phyloP scores from a whole-genome alignment of 2,797 vertebrate genomes.

The Danio albolineatus region DNA sequence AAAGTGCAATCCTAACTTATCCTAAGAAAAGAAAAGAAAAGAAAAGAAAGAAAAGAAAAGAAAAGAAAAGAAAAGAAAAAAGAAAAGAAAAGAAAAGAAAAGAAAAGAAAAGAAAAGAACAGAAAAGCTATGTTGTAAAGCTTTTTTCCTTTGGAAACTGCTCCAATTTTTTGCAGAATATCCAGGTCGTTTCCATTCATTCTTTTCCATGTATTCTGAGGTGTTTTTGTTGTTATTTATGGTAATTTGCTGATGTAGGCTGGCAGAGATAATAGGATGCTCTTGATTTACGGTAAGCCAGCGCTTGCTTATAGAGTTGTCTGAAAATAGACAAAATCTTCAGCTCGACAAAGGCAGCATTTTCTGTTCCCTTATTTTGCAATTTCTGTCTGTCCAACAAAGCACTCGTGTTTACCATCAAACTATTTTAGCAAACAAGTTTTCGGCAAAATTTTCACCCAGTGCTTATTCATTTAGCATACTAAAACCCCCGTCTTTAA shows the following conservation, averaged over 20 bases:
- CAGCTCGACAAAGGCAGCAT: constrained; percentile 14
- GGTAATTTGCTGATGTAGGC: neutral
- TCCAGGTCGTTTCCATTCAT: too few species aligned
- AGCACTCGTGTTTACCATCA: constrained; percentile 5
- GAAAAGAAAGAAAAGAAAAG: too few species aligned
- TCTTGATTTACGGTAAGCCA: constrained; percentile 1
- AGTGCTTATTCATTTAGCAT: neutral
- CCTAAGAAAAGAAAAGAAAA: too few species aligned
- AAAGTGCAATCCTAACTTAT: neutral
- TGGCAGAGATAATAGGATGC: neutral
- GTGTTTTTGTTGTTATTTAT: neutral
- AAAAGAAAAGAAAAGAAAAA: too few species aligned
- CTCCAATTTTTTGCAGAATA: neutral
- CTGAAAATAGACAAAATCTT: constrained; percentile 28
- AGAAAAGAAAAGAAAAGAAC: too few species aligned
- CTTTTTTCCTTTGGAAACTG: neutral
- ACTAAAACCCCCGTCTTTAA: constrained; percentile 5
- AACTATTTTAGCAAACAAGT: constrained; percentile 30
- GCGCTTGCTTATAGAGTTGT: neutral
- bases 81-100: too few species aligned
- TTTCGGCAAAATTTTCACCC: neutral
- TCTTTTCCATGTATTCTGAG: neutral
- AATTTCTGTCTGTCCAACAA: neutral
- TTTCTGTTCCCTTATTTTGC: constrained; percentile 48
- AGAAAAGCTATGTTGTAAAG: too few species aligned